Evolutionary conservation across 92 coral and sea anemone species (phyloP).

Genomic region (Galaxea fascicularis): DNA sequence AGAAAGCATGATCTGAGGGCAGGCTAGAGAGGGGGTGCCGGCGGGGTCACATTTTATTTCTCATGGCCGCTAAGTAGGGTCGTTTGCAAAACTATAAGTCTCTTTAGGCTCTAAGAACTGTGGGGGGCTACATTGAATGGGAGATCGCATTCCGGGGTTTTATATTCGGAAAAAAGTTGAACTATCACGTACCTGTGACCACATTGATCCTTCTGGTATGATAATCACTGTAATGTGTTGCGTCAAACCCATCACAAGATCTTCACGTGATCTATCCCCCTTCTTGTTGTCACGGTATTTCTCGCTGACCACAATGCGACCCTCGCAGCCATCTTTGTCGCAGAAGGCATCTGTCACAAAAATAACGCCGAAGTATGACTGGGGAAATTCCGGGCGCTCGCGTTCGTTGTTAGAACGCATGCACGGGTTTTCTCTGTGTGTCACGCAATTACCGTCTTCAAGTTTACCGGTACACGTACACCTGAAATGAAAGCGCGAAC

Average conservation of each 20-base stretch:
- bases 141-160: neutral
- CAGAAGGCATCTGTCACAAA: slow-evolving; percentile 67
- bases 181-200: slow-evolving; percentile 24
- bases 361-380: slow-evolving; percentile 63
- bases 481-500: slow-evolving; percentile 8
- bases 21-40: too few relatives aligned
- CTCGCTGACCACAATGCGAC: slow-evolving; percentile 63
- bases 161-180: neutral
- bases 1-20: too few relatives aligned
- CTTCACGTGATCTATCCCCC: slow-evolving; percentile 61
- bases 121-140: too few relatives aligned
- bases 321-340: slow-evolving; percentile 50
- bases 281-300: slow-evolving; percentile 62
- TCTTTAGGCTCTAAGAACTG: too few relatives aligned
- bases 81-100: too few relatives aligned
- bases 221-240: slow-evolving; percentile 59
- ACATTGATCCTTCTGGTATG: slow-evolving; percentile 36
- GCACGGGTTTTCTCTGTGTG: slow-evolving; percentile 43
- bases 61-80: too few relatives aligned
- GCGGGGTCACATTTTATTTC: too few relatives aligned
- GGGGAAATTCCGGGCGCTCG: slow-evolving; percentile 52
- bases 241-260: slow-evolving; percentile 64
- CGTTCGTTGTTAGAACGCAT: slow-evolving; percentile 40
- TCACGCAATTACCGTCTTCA: slow-evolving; percentile 15
- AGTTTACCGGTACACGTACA: neutral